Evolutionary conservation across 2,888 invertebrate species (phyloP), one percentile per base, ranked within the genome.

Genomic region (Leucophenga maculata): DNA sequence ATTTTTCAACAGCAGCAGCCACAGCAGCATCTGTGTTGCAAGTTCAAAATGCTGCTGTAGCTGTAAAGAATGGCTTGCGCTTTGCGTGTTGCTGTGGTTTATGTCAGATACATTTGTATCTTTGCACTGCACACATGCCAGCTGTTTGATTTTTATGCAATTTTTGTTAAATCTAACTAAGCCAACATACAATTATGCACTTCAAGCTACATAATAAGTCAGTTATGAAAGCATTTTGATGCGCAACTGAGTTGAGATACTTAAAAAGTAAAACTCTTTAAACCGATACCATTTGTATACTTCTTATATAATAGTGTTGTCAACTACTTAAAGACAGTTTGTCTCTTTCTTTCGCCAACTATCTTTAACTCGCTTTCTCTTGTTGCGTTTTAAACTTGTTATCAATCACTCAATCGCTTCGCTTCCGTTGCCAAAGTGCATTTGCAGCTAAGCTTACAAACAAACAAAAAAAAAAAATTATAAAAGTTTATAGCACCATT

Each of bases 41-140:
- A 26, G 20, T 57, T 20, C 26, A 20, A 20, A 22, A 8, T 20
- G 18, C 50, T 50, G 50, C 18, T 50, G n/a, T n/a, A 52, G 20
- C 18, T n/a, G 16, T 52, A 18, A 8, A 52, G n/a, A 16, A 32
- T 6, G 6, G 8, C 3, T 32, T 32, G 26, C 26, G 26, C 26
- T 39, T 39, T 11, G 39, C 39, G 39, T 16, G 11, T 20, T 48
- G 48, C 48, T 64, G 70, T 73, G 72, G 73, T 71, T 52, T 57
- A 39, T 50, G 46, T 60, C 46, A 26, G 48, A 39, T 16, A 50
- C 68, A 57, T 67, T 68, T 72, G 67, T 18, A 64, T 20, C 48
- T 26, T 31, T 71, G 75, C 72, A 71, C 72, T 48, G 68, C 71
- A 79, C 26, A 18, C 3, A 3, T 11, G 57, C 14, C 6, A 26